A percentile compares a stretch with the other conserved stretches of the same genome.
These are phyloP conservation scores for Odontamblyopus lacepedii DNA, from an alignment of 2,797 vertebrate genomes.

Conservation along the genomic window DNA sequence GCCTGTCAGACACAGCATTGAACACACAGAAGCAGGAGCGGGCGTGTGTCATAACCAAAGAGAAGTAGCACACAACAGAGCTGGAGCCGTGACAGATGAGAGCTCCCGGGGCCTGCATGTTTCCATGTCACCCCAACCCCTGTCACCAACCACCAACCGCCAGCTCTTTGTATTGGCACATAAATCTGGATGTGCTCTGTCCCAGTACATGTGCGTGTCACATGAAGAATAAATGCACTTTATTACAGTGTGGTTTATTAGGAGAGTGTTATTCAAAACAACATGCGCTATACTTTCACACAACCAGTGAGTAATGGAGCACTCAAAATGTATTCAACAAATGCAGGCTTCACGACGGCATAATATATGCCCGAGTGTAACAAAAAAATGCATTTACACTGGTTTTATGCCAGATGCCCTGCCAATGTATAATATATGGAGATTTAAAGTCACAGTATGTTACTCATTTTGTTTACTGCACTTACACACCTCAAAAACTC, in stretches of 20 bases:
- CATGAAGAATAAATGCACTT: slow-evolving; percentile 19
- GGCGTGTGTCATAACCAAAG: slow-evolving; percentile 57
- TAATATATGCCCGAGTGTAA: too few relatives aligned
- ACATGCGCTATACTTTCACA: neutral
- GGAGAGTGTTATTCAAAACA: neutral
- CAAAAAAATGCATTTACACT: too few relatives aligned
- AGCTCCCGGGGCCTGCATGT: slow-evolving; percentile 58
- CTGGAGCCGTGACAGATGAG: slow-evolving; percentile 60
- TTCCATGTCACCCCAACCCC: slow-evolving; percentile 51
- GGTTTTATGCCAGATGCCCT: too few relatives aligned
- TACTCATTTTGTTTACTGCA: too few relatives aligned
- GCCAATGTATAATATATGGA: too few relatives aligned
- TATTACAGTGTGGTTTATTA: neutral
- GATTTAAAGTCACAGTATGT: too few relatives aligned
- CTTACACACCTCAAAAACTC: too few relatives aligned
- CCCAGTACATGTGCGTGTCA: slow-evolving; percentile 13
- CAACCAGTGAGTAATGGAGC: neutral
- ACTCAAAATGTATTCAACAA: neutral
- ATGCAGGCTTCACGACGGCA: neutral
- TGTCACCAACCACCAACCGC: slow-evolving; percentile 54
- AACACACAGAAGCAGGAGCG: slow-evolving; percentile 13
- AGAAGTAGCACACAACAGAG: slow-evolving; percentile 38
- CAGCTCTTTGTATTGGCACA: slow-evolving; percentile 44
- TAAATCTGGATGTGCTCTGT: slow-evolving; percentile 47
- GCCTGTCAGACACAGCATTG: slow-evolving; percentile 37